A percentile compares a stretch with the other conserved stretches of the same genome.
phyloP scores from a whole-genome alignment of 2,797 vertebrate genomes.

The Poeciliopsis turneri region DNA sequence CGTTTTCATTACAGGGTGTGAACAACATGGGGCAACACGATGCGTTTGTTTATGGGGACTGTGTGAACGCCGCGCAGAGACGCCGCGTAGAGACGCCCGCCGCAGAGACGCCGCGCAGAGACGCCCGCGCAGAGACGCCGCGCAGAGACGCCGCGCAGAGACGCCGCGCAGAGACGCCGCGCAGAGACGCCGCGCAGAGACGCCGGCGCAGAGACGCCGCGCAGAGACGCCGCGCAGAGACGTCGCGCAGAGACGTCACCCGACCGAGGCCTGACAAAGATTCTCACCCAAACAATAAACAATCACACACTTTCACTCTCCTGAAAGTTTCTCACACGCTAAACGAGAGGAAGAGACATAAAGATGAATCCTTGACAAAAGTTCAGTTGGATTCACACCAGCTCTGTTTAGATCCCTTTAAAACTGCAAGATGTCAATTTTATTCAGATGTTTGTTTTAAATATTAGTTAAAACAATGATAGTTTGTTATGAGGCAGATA shows the following conservation, averaged over 20 bases:
- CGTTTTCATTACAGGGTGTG: slow-evolving; percentile 44
- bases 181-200: background rate
- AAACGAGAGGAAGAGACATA: background rate
- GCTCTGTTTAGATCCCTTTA: too few species aligned
- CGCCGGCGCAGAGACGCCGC: background rate
- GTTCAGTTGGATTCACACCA: too few species aligned
- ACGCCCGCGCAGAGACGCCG: background rate
- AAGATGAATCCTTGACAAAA: background rate
- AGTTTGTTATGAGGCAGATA: too few species aligned
- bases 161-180: background rate
- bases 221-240: background rate
- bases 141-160: background rate
- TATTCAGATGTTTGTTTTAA: too few species aligned
- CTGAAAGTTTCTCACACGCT: slow-evolving; percentile 14
- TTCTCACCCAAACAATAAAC: slow-evolving; percentile 6
- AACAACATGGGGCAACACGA: slow-evolving; percentile 40
- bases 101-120: too few species aligned
- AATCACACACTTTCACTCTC: background rate
- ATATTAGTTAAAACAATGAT: too few species aligned
- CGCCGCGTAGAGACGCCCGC: background rate
- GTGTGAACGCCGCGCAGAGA: slow-evolving; percentile 34
- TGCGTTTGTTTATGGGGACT: slow-evolving; percentile 53
- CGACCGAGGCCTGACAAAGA: slow-evolving; percentile 16
- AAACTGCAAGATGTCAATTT: too few species aligned
- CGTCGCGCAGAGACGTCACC: background rate